Percentiles rank a stretch among this genome's conserved stretches.
These are phyloP conservation scores for Gymnoscopelus microlampas DNA, from an alignment of 2,797 vertebrate genomes.

Conservation along the genomic window DNA sequence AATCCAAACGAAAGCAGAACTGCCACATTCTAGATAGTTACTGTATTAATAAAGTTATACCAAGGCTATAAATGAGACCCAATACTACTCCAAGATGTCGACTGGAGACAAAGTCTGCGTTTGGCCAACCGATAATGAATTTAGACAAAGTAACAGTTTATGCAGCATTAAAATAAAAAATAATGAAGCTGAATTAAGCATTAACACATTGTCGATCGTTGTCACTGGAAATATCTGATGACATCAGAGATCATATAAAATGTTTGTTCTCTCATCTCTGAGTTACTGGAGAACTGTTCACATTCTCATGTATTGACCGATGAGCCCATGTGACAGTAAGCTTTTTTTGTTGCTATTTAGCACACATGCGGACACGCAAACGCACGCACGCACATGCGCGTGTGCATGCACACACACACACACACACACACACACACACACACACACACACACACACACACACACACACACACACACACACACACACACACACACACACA, in stretches of 20 bases:
- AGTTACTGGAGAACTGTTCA: constrained; percentile 38
- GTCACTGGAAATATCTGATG: constrained; percentile 24
- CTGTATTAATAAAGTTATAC: constrained; percentile 55
- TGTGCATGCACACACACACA: neutral
- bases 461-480: no score
- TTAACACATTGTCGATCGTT: constrained; percentile 18
- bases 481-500: no score
- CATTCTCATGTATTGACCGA: constrained; percentile 45
- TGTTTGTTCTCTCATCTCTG: constrained; percentile 24
- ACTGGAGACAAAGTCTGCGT: no score
- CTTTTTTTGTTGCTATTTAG: constrained; percentile 1
- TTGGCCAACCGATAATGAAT: constrained; percentile 66
- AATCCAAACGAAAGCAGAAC: no score
- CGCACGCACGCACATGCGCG: neutral
- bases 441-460: no score
- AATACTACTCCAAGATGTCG: constrained; percentile 64
- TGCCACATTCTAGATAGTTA: constrained; percentile 26
- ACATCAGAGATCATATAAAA: constrained; percentile 30
- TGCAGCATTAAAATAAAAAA: neutral
- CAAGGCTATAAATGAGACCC: constrained; percentile 63
- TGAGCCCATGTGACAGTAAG: constrained; percentile 29
- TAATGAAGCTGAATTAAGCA: constrained; percentile 1
- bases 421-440: no score
- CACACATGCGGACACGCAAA: neutral
- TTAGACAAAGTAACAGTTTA: constrained; percentile 33